These are phyloP conservation scores for Drosophila emarginata DNA, from an alignment of 2,888 invertebrate genomes.

Conservation along the genomic window DNA sequence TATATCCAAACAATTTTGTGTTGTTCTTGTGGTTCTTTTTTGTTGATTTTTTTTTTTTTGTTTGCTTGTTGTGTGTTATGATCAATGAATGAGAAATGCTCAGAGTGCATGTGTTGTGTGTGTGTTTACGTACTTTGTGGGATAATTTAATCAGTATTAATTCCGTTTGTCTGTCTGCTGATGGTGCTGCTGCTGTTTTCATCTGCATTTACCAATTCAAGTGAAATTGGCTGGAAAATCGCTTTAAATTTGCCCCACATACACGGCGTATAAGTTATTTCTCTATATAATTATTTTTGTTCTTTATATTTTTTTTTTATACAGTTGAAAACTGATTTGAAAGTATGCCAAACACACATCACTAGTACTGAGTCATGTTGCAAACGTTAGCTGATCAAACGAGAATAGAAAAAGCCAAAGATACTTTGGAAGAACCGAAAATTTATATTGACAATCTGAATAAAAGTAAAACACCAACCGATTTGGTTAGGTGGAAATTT, in stretches of 20 bases:
- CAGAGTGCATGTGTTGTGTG: not conserved
- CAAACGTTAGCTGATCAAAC: not conserved
- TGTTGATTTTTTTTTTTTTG: not conserved
- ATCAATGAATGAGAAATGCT: conserved; percentile 1
- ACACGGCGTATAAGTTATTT: conserved; percentile 16
- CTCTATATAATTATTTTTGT: conserved; percentile 5
- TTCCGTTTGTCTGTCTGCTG: conserved; percentile 5
- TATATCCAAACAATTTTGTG: not conserved
- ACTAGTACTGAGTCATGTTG: not conserved
- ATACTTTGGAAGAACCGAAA: not conserved
- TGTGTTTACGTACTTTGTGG: conserved; percentile 23
- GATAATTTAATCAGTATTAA: conserved; percentile 29
- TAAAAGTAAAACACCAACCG: not conserved
- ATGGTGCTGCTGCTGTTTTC: not conserved
- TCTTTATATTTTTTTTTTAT: not conserved
- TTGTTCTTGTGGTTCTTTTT: not conserved
- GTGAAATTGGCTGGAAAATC: conserved; percentile 72
- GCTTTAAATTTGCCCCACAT: conserved; percentile 28
- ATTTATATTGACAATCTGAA: not conserved
- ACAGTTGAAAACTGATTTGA: not conserved
- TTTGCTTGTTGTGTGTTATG: not conserved
- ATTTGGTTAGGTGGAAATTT: not conserved
- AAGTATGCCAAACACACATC: not conserved
- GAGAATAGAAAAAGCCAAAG: not conserved
- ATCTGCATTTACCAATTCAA: conserved; percentile 30